These are phyloP conservation scores for Peromyscus aztecus DNA, from an alignment of 2,797 vertebrate species.

Conservation along the genomic window DNA sequence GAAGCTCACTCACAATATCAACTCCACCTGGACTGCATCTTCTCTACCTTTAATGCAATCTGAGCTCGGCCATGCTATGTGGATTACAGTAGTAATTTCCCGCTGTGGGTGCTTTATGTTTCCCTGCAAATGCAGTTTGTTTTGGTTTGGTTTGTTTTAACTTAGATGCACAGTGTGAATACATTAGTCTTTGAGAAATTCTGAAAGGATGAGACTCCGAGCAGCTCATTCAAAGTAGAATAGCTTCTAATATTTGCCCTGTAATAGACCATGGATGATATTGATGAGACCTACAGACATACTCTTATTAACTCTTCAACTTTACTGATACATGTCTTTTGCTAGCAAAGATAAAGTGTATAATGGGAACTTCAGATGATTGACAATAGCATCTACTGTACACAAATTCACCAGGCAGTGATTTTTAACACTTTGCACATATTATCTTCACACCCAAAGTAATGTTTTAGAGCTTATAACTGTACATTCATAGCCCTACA, in stretches of 20 bases:
- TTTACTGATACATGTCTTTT: conserved; percentile 7
- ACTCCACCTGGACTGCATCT: not conserved
- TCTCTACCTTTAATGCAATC: not conserved
- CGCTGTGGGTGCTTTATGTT: not conserved
- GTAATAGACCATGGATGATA: not conserved
- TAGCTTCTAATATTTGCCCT: conserved; percentile 9
- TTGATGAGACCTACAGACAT: not conserved
- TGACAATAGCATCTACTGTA: not conserved
- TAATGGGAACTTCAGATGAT: not conserved
- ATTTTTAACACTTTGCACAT: conserved; percentile 7
- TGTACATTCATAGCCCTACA: not conserved
- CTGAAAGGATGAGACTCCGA: conserved; percentile 14
- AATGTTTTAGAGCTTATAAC: conserved; percentile 38
- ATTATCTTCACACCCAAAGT: not conserved
- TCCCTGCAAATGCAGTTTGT: not conserved
- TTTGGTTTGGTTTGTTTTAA: not conserved
- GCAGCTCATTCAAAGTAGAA: conserved; percentile 39
- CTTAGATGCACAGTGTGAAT: not conserved
- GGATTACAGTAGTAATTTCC: not conserved
- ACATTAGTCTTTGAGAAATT: conserved; percentile 31
- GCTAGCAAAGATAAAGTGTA: not conserved
- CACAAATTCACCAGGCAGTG: not conserved
- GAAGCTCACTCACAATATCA: not conserved
- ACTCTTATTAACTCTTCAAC: not conserved
- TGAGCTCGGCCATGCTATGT: not conserved